phyloP scores from a whole-genome alignment of 1,140 invertebrate species.

The Nasonia longicornis region DNA sequence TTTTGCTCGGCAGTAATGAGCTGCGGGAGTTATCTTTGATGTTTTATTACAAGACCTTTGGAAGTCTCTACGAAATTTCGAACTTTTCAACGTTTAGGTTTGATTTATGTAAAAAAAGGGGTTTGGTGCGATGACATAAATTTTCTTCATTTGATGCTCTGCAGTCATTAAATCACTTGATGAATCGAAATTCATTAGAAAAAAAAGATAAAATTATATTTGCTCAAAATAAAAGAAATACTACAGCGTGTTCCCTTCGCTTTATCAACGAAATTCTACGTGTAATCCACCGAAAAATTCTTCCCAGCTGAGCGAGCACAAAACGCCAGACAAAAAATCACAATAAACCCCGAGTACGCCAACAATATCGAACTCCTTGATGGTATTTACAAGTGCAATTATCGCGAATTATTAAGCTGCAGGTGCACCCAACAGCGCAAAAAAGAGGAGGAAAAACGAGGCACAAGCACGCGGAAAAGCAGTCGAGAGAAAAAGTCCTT shows the following conservation, averaged over 20 bases:
- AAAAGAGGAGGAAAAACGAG: slow-evolving; percentile 1
- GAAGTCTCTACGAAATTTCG: neutral
- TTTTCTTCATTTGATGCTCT: neutral
- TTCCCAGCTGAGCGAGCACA: too few relatives aligned
- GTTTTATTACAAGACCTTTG: neutral
- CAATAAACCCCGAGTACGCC: neutral
- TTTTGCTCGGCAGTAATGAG: neutral
- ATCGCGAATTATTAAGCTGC: slow-evolving; percentile 22
- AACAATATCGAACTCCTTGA: neutral
- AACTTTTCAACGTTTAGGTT: neutral
- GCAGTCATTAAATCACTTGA: neutral
- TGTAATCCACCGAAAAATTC: too few relatives aligned
- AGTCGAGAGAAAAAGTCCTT: slow-evolving; percentile 12
- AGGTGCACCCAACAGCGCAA: neutral
- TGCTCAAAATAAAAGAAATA: too few relatives aligned
- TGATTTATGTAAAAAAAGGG: too few relatives aligned
- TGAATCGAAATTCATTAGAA: too few relatives aligned
- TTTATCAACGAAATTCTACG: too few relatives aligned
- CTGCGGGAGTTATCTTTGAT: neutral
- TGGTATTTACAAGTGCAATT: slow-evolving; percentile 25
- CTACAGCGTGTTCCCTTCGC: too few relatives aligned
- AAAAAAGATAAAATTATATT: too few relatives aligned
- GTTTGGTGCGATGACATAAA: too few relatives aligned
- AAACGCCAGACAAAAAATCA: neutral
- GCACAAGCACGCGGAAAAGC: neutral